Percentiles rank a stretch among this genome's conserved stretches.
Evolutionary conservation across 2,113 vertebrate species (phyloP).

Genomic region (Labrus mixtus): DNA sequence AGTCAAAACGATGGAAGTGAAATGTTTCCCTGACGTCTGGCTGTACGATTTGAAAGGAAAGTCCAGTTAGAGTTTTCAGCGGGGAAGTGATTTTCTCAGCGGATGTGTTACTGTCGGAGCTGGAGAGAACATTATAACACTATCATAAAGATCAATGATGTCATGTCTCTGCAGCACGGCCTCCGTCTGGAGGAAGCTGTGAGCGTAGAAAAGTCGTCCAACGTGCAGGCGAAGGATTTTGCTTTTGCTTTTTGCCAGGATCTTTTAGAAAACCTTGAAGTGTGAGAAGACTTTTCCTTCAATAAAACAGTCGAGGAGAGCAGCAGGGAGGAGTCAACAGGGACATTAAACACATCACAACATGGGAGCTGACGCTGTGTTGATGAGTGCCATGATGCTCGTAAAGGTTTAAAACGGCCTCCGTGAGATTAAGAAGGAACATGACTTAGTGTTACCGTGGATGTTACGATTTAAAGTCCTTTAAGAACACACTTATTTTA

Average conservation of each 20-base stretch:
- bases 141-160: slow-evolving; percentile 38
- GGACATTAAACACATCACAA: not conserved
- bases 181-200: not conserved
- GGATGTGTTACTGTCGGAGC: not conserved
- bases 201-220: not conserved
- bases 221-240: too few species aligned
- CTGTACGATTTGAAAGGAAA: not conserved
- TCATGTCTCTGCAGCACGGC: not conserved
- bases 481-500: not conserved
- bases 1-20: slow-evolving; percentile 12
- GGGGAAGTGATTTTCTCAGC: slow-evolving; percentile 7
- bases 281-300: not conserved
- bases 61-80: not conserved
- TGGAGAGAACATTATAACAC: not conserved
- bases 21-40: slow-evolving; percentile 18
- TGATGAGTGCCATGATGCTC: not conserved
- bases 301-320: not conserved
- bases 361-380: slow-evolving; percentile 8
- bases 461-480: not conserved
- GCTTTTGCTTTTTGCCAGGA: too few species aligned
- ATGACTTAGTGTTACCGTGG: not conserved
- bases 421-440: not conserved
- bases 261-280: not conserved
- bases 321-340: not conserved
- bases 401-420: slow-evolving; percentile 2